A percentile compares a stretch with the other conserved stretches of the same genome.
These are phyloP conservation scores for Cosmia pyralina DNA, from an alignment of 2,888 invertebrate genomes.

Conservation along the genomic window DNA sequence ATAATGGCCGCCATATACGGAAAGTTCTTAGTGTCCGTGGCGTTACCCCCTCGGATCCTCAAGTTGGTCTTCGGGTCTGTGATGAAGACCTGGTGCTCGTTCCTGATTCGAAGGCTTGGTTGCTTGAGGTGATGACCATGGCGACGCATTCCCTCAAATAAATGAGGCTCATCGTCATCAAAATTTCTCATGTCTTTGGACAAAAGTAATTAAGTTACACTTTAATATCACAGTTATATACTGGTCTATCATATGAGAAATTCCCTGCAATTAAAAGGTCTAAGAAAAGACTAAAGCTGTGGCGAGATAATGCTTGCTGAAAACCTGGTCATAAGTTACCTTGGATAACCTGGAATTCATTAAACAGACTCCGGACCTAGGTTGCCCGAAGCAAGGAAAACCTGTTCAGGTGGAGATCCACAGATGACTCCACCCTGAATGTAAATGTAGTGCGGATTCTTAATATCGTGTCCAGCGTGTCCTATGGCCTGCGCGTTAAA, in stretches of 20 bases:
- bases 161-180: not conserved
- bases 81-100: slow-evolving; percentile 59
- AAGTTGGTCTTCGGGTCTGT: slow-evolving; percentile 55
- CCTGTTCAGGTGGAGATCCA: not conserved
- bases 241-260: not conserved
- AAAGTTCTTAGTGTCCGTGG: slow-evolving; percentile 78
- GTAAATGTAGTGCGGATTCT: not conserved
- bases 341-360: not conserved
- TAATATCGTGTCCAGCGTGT: not conserved
- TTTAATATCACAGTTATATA: not conserved
- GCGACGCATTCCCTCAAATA: slow-evolving; percentile 60
- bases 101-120: slow-evolving; percentile 29
- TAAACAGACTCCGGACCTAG: not conserved
- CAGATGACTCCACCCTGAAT: not conserved
- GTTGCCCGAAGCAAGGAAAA: not conserved
- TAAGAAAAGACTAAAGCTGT: not conserved
- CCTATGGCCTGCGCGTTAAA: not conserved
- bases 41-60: slow-evolving; percentile 76
- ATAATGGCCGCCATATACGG: slow-evolving; percentile 86
- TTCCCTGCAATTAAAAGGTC: too few relatives aligned
- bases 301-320: not conserved
- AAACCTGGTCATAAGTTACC: not conserved
- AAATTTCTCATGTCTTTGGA: slow-evolving; percentile 18
- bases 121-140: slow-evolving; percentile 22
- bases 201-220: not conserved